phyloP scores from a whole-genome alignment of 2,888 invertebrate genomes.

The Plagodis dolabraria region DNA sequence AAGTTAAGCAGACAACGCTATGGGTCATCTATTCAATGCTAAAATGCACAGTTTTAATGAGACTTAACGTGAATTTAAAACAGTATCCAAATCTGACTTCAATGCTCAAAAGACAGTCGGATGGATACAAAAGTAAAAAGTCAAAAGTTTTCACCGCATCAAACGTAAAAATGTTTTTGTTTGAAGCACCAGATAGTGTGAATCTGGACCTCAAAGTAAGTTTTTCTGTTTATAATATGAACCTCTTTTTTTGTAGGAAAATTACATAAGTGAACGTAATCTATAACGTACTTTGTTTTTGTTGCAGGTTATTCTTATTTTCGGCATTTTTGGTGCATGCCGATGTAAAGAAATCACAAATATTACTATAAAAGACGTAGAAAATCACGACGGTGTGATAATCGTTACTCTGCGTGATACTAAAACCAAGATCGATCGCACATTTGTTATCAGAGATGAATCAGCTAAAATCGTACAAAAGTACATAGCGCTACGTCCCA shows the following conservation, averaged over 20 bases:
- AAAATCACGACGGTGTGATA: constrained; percentile 9
- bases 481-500: neutral
- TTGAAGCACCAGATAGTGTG: neutral
- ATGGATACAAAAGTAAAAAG: constrained; percentile 4
- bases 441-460: neutral
- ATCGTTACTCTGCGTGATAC: constrained; percentile 12
- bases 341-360: constrained; percentile 21
- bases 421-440: constrained; percentile 12
- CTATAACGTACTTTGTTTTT: constrained; percentile 1
- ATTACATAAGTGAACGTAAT: too few relatives aligned
- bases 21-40: too few relatives aligned
- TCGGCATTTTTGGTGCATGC: constrained; percentile 27
- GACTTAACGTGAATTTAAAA: too few relatives aligned
- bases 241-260: too few relatives aligned
- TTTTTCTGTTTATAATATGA: neutral
- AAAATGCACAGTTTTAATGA: too few relatives aligned
- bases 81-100: too few relatives aligned
- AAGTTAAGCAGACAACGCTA: too few relatives aligned
- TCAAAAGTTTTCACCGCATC: constrained; percentile 7
- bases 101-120: constrained; percentile 4
- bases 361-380: constrained; percentile 18
- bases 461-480: constrained; percentile 2
- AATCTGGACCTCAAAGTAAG: neutral
- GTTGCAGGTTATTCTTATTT: constrained; percentile 26
- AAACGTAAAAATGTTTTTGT: constrained; percentile 4